Conservation (phyloP, 2,113 vertebrate species). For the Tricholaema leucomelas region DNA sequence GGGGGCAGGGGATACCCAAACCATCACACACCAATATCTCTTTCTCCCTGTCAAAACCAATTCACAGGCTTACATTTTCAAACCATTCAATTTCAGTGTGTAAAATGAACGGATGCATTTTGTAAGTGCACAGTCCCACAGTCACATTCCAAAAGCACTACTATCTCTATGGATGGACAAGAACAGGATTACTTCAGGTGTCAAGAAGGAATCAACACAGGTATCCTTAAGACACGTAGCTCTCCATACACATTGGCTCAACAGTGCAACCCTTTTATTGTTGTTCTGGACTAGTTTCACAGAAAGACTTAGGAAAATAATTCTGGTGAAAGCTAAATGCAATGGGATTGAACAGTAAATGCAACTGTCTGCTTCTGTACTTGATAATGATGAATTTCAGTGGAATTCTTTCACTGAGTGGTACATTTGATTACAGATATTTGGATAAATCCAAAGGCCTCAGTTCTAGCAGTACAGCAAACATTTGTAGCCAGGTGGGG, state of each 20-base stretch:
- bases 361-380: neutral
- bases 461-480: neutral
- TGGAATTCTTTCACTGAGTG: neutral
- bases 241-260: neutral
- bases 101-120: neutral
- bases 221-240: neutral
- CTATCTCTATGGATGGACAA: neutral
- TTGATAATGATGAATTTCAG: neutral
- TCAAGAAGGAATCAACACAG: neutral
- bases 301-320: neutral
- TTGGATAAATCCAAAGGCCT: neutral
- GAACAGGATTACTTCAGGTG: neutral
- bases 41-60: conserved; percentile 27
- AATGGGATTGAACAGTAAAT: neutral
- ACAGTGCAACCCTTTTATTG: neutral
- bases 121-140: neutral
- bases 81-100: neutral
- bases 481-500: too few relatives aligned
- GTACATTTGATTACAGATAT: neutral
- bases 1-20: too few relatives aligned
- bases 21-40: neutral
- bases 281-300: neutral
- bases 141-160: neutral
- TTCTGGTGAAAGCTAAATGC: neutral
- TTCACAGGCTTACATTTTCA: neutral